Evolutionary conservation across 2,113 vertebrate genomes (phyloP).

Genomic region (Oncorhynchus masou): DNA sequence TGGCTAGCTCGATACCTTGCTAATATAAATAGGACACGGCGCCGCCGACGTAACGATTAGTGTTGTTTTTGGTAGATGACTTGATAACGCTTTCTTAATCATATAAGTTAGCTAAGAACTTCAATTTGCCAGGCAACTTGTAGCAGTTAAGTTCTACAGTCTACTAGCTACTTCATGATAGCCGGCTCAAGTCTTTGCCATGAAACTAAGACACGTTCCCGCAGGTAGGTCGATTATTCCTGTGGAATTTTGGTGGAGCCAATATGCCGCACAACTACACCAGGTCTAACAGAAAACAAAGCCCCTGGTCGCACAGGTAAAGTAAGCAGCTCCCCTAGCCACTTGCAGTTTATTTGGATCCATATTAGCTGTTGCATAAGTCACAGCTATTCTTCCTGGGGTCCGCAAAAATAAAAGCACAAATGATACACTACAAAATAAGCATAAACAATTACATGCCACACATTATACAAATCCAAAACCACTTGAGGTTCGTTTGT

Average conservation of each 20-base stretch:
- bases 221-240: not conserved
- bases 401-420: conserved; percentile 29
- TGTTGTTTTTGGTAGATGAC: conserved; percentile 11
- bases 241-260: too few species aligned
- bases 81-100: conserved; percentile 8
- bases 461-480: too few species aligned
- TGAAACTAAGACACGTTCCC: not conserved
- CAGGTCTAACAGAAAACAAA: not conserved
- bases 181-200: conserved; percentile 7
- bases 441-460: too few species aligned
- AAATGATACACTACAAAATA: too few species aligned
- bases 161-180: conserved; percentile 5
- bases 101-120: conserved; percentile 18
- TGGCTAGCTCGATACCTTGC: conserved; percentile 63
- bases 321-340: too few species aligned
- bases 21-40: conserved; percentile 63
- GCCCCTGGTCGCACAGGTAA: not conserved
- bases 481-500: too few species aligned
- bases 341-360: too few species aligned
- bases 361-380: too few species aligned
- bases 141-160: conserved; percentile 25
- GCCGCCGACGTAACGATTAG: conserved; percentile 38
- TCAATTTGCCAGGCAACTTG: conserved; percentile 43
- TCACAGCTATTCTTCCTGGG: conserved; percentile 30
- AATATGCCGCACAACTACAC: not conserved